Conservation (phyloP, 1,140 invertebrate genomes). For the Matsumurasca onukii region DNA sequence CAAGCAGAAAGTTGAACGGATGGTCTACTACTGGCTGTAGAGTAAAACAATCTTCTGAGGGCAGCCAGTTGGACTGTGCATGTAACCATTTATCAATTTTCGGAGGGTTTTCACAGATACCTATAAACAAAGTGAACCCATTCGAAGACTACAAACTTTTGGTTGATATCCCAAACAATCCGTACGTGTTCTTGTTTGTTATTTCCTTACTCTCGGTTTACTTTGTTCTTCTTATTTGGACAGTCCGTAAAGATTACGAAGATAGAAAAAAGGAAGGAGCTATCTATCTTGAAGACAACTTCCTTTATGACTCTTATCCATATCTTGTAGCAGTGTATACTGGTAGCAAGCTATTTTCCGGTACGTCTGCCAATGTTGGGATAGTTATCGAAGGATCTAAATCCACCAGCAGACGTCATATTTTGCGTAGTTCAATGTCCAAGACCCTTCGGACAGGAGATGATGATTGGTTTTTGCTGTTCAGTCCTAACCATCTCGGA, state of each 20-base stretch:
- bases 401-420: neutral
- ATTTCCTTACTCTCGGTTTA: neutral
- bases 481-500: constrained; percentile 1
- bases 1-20: neutral
- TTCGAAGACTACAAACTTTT: neutral
- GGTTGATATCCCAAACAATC: neutral
- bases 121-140: neutral
- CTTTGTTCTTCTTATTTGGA: neutral
- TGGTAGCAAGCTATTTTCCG: neutral
- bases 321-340: constrained; percentile 13
- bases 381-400: neutral
- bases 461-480: constrained; percentile 17
- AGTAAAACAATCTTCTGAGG: neutral
- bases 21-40: neutral
- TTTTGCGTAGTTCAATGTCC: neutral
- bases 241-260: neutral
- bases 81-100: neutral
- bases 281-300: constrained; percentile 13
- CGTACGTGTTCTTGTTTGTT: neutral
- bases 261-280: neutral
- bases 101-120: neutral
- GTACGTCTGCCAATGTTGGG: constrained; percentile 8
- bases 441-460: neutral
- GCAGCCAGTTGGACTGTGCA: neutral
- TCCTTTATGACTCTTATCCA: neutral